Conservation (phyloP, 1,140 invertebrate species). For the Eulimnadia texana region DNA sequence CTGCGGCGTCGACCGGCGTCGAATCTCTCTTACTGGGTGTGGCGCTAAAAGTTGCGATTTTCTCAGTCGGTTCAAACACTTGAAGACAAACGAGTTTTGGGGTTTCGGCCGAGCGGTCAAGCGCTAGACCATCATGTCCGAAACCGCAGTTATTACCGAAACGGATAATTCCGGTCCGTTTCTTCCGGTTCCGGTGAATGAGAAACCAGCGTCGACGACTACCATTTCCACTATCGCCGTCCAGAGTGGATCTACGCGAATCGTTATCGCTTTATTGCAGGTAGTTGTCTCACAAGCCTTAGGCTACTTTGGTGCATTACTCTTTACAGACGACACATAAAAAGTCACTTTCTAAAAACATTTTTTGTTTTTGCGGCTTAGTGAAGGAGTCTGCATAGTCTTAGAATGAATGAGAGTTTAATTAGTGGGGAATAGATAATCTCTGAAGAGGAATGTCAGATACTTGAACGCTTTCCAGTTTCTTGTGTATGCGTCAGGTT, state of each 20-base stretch:
- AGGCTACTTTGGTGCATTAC: neutral
- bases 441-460: no score
- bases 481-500: no score
- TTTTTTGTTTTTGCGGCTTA: no score
- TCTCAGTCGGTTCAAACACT: no score
- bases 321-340: no score
- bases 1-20: neutral
- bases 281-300: conserved; percentile 30
- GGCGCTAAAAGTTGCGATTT: no score
- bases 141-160: neutral
- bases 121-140: neutral
- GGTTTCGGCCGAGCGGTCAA: neutral
- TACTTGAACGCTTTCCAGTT: no score
- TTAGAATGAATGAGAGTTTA: no score
- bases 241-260: conserved; percentile 65
- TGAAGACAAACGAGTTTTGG: no score
- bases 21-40: neutral
- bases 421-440: no score
- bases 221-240: conserved; percentile 84
- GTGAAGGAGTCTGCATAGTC: no score
- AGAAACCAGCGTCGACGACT: conserved; percentile 41
- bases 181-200: neutral
- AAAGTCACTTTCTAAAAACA: neutral
- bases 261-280: conserved; percentile 77
- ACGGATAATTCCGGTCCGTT: neutral